These are phyloP conservation scores for Hermaeophaga mercurialis DNA, from an alignment of 2,888 invertebrate species.

Conservation along the genomic window DNA sequence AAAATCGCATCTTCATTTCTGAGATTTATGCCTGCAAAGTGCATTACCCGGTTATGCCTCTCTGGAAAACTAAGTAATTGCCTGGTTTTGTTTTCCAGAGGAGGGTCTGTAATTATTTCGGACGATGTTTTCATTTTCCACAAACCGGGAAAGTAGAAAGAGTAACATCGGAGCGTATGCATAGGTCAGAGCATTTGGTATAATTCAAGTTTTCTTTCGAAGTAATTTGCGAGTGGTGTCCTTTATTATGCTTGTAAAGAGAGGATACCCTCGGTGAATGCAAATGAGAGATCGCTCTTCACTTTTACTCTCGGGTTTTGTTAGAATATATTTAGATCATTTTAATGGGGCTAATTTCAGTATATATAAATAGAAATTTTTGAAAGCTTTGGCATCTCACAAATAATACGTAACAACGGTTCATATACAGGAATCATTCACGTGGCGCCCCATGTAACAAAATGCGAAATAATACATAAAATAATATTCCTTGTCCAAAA, in stretches of 20 bases:
- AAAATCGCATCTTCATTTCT: constrained; percentile 30
- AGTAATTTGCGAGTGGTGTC: background rate
- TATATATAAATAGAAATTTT: too few species aligned
- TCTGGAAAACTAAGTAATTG: constrained; percentile 31
- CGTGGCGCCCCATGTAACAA: too few species aligned
- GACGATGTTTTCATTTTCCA: constrained; percentile 31
- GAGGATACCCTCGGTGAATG: background rate
- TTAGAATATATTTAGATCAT: too few species aligned
- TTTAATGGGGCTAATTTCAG: too few species aligned
- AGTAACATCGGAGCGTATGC: constrained; percentile 7
- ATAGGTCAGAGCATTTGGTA: constrained; percentile 16
- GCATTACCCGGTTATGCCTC: constrained; percentile 27
- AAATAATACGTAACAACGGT: too few species aligned
- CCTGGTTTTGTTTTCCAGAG: constrained; percentile 17
- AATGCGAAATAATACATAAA: too few species aligned
- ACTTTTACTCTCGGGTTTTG: background rate
- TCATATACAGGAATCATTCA: too few species aligned
- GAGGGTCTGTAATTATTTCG: constrained; percentile 29
- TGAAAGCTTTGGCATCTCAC: too few species aligned
- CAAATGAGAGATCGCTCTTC: background rate
- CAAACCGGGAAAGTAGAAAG: constrained; percentile 1
- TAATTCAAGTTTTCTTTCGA: constrained; percentile 12
- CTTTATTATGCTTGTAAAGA: constrained; percentile 14
- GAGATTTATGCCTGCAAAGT: constrained; percentile 28
- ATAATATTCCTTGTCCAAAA: too few species aligned